A percentile compares a stretch with the other conserved stretches of the same genome.
Conservation (phyloP, 2,113 vertebrate species). For the Rhinopomastus cyanomelas region DNA sequence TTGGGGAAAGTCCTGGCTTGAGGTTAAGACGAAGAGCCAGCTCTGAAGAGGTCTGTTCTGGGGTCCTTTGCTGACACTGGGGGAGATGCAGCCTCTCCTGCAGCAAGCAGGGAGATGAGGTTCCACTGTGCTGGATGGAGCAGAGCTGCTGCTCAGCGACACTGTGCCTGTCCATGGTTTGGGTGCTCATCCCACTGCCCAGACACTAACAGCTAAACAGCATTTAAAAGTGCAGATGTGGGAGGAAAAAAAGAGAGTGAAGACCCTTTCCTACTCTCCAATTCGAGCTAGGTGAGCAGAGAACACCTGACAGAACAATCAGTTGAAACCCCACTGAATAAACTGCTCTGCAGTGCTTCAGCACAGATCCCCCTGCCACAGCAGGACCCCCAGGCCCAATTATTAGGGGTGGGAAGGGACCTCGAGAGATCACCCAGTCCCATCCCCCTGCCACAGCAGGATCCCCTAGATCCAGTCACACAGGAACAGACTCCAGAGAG, state of each 20-base stretch:
- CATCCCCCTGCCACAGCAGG: too few species aligned
- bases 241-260: not conserved
- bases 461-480: too few species aligned
- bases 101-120: fast-evolving
- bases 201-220: not conserved
- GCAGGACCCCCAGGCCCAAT: too few species aligned
- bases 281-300: not conserved
- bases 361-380: too few species aligned
- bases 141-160: not conserved
- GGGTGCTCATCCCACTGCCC: not conserved
- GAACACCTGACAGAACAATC: not conserved
- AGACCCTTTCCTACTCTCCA: not conserved
- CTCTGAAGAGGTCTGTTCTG: not conserved
- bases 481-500: too few species aligned
- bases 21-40: not conserved
- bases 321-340: not conserved
- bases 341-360: not conserved
- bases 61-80: fast-evolving
- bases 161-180: not conserved
- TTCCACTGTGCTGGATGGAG: not conserved
- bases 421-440: too few species aligned
- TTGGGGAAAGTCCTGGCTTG: not conserved
- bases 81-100: not conserved
- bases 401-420: too few species aligned
- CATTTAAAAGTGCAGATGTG: not conserved